phyloP scores from a whole-genome alignment of 2,797 vertebrate genomes.

The Leptodactylus fallax region DNA sequence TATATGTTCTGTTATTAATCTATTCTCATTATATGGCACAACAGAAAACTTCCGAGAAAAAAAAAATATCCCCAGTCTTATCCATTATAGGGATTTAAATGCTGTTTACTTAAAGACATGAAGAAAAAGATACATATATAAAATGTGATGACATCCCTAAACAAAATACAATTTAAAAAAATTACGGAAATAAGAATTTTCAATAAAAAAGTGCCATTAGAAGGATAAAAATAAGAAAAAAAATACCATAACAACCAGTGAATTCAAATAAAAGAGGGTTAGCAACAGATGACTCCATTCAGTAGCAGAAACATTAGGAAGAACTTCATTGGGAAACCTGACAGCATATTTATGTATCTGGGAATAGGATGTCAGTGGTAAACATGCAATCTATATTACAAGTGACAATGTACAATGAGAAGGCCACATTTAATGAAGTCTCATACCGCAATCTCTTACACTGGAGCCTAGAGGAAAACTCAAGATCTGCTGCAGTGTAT shows the following conservation, averaged over 20 bases:
- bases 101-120: neutral
- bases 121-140: too few relatives aligned
- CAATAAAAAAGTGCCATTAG: too few relatives aligned
- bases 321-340: conserved; percentile 24
- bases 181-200: neutral
- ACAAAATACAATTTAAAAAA: neutral
- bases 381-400: conserved; percentile 47
- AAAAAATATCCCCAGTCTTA: too few relatives aligned
- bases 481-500: conserved; percentile 9
- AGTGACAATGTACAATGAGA: conserved; percentile 49
- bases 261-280: neutral
- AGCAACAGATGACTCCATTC: neutral
- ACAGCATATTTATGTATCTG: conserved; percentile 49
- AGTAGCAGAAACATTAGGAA: conserved; percentile 24
- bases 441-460: conserved; percentile 28
- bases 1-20: neutral
- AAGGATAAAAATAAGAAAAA: neutral
- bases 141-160: too few relatives aligned
- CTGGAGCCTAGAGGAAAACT: conserved; percentile 21
- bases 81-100: too few relatives aligned
- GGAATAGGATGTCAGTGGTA: conserved; percentile 51
- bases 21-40: neutral
- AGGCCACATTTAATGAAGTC: conserved; percentile 48
- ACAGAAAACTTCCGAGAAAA: neutral
- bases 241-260: too few relatives aligned